Evolutionary conservation across 2,888 invertebrate genomes (phyloP).

Genomic region (Phlogophora meticulosa): DNA sequence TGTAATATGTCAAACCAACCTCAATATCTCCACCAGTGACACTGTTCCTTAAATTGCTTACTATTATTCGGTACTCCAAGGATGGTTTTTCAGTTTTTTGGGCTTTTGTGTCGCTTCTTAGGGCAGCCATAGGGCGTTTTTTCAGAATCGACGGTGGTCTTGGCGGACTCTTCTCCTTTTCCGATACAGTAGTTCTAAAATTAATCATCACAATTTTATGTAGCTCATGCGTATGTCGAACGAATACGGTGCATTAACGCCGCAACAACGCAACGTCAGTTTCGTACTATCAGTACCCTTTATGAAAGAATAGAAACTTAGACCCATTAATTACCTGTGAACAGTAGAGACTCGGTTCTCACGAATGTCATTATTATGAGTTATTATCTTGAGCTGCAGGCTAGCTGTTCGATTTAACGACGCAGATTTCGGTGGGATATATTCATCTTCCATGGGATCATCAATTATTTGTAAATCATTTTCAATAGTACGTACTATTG

Average conservation of each 20-base stretch:
- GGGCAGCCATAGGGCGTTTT: constrained; percentile 87
- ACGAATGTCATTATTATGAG: constrained; percentile 82
- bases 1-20: constrained; percentile 84
- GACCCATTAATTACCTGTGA: constrained; percentile 71
- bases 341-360: constrained; percentile 69
- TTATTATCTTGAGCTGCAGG: constrained; percentile 85
- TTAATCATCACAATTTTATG: constrained; percentile 14
- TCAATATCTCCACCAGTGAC: constrained; percentile 98
- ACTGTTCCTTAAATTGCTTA: constrained; percentile 96
- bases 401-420: constrained; percentile 80
- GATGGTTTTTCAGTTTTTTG: constrained; percentile 79
- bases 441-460: constrained; percentile 84
- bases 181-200: constrained; percentile 75
- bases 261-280: neutral
- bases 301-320: neutral
- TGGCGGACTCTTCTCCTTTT: constrained; percentile 84
- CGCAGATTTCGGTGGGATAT: constrained; percentile 69
- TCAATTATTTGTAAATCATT: constrained; percentile 87
- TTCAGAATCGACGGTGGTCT: constrained; percentile 88
- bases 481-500: constrained; percentile 86
- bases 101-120: constrained; percentile 78
- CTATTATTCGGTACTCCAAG: constrained; percentile 96
- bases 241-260: neutral
- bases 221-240: neutral
- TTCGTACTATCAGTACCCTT: too few species aligned